A percentile compares a stretch with the other conserved stretches of the same genome.
Conservation (phyloP, 2,797 vertebrate species). For the Onychomys torridus region DNA sequence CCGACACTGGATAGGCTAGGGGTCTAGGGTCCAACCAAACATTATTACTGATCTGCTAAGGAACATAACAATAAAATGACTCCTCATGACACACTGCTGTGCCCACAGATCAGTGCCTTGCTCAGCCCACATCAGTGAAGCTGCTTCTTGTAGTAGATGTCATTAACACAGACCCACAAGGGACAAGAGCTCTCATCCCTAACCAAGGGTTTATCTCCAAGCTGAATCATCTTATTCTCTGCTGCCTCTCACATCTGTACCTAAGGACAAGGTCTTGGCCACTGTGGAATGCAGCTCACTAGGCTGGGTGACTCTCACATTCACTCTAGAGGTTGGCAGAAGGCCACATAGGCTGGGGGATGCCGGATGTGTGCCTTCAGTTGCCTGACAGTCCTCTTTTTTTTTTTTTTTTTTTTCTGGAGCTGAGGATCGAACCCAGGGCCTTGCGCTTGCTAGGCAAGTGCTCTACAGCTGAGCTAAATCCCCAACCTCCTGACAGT, state of each 20-base stretch:
- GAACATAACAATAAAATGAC: neutral
- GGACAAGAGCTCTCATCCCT: no score
- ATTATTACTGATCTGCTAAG: neutral
- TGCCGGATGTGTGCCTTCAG: fast-evolving
- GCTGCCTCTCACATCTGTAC: neutral
- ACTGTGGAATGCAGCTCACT: neutral
- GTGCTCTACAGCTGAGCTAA: no score
- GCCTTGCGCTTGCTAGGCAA: no score
- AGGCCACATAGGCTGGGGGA: neutral
- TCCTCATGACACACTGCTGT: neutral
- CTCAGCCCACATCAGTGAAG: neutral
- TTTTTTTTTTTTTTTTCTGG: no score
- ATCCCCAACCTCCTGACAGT: no score
- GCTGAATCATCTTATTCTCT: neutral
- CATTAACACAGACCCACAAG: neutral
- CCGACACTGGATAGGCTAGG: neutral
- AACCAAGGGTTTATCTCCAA: no score
- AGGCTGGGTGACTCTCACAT: neutral
- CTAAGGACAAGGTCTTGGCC: neutral
- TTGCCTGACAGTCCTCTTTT: neutral
- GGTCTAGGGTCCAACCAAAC: neutral
- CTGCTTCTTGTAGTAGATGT: neutral
- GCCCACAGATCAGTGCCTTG: neutral
- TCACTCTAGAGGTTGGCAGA: neutral
- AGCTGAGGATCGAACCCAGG: no score